Evolutionary conservation across 2,113 vertebrate species (phyloP).

Genomic region (Xenopus tropicalis): DNA sequence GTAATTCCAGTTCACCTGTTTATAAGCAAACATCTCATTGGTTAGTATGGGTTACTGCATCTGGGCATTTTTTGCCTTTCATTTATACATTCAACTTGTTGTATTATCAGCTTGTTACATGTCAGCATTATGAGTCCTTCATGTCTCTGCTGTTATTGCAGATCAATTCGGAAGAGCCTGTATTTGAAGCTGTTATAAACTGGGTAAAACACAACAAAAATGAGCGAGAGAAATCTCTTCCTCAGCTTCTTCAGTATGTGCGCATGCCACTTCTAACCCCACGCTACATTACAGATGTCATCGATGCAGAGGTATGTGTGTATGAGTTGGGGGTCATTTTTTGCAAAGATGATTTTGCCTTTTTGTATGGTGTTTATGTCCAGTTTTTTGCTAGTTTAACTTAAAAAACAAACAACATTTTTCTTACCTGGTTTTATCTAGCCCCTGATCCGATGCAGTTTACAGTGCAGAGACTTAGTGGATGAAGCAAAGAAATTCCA

Average conservation of each 20-base stretch:
- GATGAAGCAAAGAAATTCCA: constrained; percentile 99
- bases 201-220: constrained; percentile 96
- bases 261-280: constrained; percentile 95
- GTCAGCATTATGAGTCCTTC: no score
- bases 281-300: constrained; percentile 95
- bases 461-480: constrained; percentile 94
- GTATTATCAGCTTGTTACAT: no score
- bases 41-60: no score
- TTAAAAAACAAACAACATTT: background rate
- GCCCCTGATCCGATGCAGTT: constrained; percentile 92
- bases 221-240: constrained; percentile 82
- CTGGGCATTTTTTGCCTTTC: no score
- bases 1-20: no score
- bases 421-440: constrained; percentile 48
- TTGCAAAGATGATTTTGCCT: background rate
- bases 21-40: no score
- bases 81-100: no score
- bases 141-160: constrained; percentile 45
- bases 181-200: constrained; percentile 93
- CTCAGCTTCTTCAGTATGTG: constrained; percentile 91
- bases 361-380: background rate
- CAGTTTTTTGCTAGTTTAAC: background rate
- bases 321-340: background rate
- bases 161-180: constrained; percentile 96
- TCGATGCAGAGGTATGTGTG: constrained; percentile 85